A percentile compares a stretch with the other conserved stretches of the same genome.
These are phyloP conservation scores for Catharus minimus DNA, from an alignment of 2,113 vertebrate species.

Conservation along the genomic window DNA sequence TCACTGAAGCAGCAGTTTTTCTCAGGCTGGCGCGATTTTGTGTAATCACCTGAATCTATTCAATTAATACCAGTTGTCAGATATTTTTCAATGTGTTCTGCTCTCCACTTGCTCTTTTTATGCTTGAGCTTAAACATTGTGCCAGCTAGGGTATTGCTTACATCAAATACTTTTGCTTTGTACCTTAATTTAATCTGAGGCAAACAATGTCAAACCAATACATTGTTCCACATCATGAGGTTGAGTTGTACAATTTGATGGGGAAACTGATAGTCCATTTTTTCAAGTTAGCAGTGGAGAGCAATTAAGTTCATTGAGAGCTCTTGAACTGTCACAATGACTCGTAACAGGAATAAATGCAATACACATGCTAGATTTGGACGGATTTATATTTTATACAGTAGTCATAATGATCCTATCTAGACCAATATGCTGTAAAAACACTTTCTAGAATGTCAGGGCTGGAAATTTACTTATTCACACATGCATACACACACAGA, in stretches of 20 bases:
- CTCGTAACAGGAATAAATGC: not conserved
- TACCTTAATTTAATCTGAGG: not conserved
- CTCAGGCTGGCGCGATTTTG: not conserved
- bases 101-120: not conserved
- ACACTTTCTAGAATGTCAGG: not conserved
- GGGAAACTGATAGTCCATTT: not conserved
- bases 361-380: not conserved
- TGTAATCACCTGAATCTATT: not conserved
- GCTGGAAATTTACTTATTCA: not conserved
- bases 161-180: not conserved
- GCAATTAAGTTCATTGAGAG: not conserved
- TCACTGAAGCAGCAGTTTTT: not conserved
- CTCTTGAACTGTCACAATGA: not conserved
- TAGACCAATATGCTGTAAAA: not conserved
- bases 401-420: not conserved
- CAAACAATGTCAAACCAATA: not conserved
- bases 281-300: not conserved
- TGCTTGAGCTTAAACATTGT: not conserved
- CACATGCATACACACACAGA: not conserved
- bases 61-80: not conserved
- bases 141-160: not conserved
- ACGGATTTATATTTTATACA: not conserved
- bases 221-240: fast-evolving
- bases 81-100: not conserved
- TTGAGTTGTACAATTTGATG: not conserved